phyloP scores from a whole-genome alignment of 2,113 vertebrate species.

The Mustelus asterias region DNA sequence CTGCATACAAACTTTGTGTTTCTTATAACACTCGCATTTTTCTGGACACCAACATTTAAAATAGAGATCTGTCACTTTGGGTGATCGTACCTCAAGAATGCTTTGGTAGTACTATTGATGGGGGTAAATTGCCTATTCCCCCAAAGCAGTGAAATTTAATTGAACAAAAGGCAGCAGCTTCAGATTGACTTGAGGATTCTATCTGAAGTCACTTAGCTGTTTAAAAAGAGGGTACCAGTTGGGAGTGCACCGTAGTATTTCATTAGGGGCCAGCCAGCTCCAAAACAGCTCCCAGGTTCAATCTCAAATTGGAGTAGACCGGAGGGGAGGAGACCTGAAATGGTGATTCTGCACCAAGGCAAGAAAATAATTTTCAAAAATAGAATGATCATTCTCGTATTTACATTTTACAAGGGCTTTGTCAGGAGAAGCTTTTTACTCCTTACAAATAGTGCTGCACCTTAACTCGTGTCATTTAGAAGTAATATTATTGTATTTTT shows the following conservation, averaged over 20 bases:
- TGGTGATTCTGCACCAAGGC: not conserved
- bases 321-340: not conserved
- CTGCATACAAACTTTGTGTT: not conserved
- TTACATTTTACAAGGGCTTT: not conserved
- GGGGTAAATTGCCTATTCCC: not conserved
- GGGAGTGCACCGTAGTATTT: not conserved
- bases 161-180: not conserved
- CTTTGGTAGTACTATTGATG: not conserved
- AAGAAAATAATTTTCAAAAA: not conserved
- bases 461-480: not conserved
- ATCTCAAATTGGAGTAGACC: not conserved
- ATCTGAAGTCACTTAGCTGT: not conserved
- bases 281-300: not conserved
- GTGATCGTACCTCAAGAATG: not conserved
- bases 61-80: not conserved
- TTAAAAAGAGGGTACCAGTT: not conserved
- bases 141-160: not conserved
- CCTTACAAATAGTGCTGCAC: too few species aligned
- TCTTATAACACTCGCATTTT: not conserved
- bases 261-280: not conserved
- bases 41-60: too few species aligned
- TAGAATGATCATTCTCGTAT: not conserved
- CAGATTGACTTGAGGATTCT: not conserved
- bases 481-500: not conserved
- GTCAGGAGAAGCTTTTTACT: too few species aligned